A percentile compares a stretch with the other conserved stretches of the same genome.
Conservation (phyloP, 2,888 invertebrate genomes). For the Mesodorylaimus sp. region DNA sequence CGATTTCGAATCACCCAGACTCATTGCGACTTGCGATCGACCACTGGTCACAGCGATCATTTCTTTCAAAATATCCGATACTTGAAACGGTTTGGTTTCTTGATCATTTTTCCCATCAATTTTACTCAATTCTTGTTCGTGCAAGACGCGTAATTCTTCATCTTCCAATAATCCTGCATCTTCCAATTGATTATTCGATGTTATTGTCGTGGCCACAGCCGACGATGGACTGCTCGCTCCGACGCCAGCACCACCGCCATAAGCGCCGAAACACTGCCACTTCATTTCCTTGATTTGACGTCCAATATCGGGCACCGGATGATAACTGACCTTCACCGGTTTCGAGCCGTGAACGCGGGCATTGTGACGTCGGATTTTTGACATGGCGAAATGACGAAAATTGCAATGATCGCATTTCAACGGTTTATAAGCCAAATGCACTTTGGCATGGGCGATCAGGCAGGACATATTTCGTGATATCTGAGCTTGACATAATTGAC, state of each 20-base stretch:
- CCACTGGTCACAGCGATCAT: too few species aligned
- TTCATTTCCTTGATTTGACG: constrained; percentile 5
- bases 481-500: constrained; percentile 1
- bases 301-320: constrained; percentile 8
- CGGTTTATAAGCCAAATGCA: constrained; percentile 10
- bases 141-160: too few species aligned
- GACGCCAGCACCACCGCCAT: neutral
- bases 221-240: too few species aligned
- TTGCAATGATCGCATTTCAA: constrained; percentile 9
- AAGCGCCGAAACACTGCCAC: constrained; percentile 7
- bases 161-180: too few species aligned
- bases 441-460: constrained; percentile 9
- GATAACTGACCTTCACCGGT: constrained; percentile 7
- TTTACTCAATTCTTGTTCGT: too few species aligned
- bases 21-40: too few species aligned
- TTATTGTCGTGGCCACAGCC: too few species aligned
- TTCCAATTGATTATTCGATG: too few species aligned
- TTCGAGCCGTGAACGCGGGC: neutral
- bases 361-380: constrained; percentile 7
- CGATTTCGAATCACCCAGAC: too few species aligned
- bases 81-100: too few species aligned
- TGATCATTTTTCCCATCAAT: too few species aligned
- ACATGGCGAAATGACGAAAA: constrained; percentile 8
- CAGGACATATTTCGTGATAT: constrained; percentile 1
- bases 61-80: too few species aligned